Evolutionary conservation across 2,797 vertebrate genomes (phyloP).

Genomic region (Smutsia temminckii): DNA sequence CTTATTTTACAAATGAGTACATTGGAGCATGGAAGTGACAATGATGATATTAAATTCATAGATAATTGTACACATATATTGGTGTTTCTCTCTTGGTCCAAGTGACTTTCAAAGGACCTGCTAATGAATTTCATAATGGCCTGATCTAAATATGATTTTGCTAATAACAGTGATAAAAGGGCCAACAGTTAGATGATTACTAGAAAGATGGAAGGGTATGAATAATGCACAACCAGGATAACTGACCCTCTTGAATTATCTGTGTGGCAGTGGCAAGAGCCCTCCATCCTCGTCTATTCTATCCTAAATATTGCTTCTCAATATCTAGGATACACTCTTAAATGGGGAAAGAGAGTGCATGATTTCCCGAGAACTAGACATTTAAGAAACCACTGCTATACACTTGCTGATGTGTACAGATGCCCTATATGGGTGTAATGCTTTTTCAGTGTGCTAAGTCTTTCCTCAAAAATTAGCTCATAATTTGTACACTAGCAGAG

Average conservation of each 20-base stretch:
- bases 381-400: not conserved
- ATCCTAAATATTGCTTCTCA: not conserved
- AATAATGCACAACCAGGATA: not conserved
- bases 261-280: not conserved
- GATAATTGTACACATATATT: not conserved
- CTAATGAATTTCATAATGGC: constrained; percentile 25
- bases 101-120: constrained; percentile 21
- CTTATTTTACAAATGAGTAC: constrained; percentile 7
- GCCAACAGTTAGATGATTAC: not conserved
- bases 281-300: not conserved
- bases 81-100: not conserved
- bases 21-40: not conserved
- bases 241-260: not conserved
- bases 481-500: not conserved
- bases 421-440: not conserved
- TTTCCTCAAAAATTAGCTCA: not conserved
- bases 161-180: constrained; percentile 29
- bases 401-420: not conserved
- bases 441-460: not conserved
- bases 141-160: constrained; percentile 3
- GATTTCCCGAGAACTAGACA: not conserved
- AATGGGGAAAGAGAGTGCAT: no score
- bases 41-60: not conserved
- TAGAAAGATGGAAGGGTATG: constrained; percentile 28
- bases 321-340: not conserved